A percentile compares a stretch with the other conserved stretches of the same genome.
Evolutionary conservation across 1,140 invertebrate genomes (phyloP).

Genomic region (Drosophila elegans): DNA sequence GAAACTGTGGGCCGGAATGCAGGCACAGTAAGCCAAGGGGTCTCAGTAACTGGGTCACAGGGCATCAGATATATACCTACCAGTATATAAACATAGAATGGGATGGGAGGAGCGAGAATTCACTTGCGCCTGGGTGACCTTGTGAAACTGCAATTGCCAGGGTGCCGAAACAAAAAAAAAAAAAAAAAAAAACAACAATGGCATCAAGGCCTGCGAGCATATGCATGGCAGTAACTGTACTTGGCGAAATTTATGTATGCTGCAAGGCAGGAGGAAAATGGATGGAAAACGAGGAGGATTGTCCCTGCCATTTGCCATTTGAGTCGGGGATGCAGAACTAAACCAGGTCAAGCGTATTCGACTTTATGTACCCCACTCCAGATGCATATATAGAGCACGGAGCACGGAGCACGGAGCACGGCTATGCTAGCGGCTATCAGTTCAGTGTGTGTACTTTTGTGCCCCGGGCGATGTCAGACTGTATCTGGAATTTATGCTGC

Average conservation of each 20-base stretch:
- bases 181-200: constrained; percentile 37
- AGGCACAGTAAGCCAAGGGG: constrained; percentile 46
- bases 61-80: constrained; percentile 19
- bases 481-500: constrained; percentile 48
- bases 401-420: background rate
- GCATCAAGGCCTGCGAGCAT: constrained; percentile 59
- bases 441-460: background rate
- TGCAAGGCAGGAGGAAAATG: constrained; percentile 19
- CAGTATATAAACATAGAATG: constrained; percentile 5
- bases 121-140: constrained; percentile 65
- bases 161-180: constrained; percentile 58
- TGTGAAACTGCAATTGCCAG: constrained; percentile 59
- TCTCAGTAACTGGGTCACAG: constrained; percentile 52
- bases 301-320: constrained; percentile 36
- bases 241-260: constrained; percentile 68
- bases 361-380: constrained; percentile 25
- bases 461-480: constrained; percentile 10
- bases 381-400: constrained; percentile 1
- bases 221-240: constrained; percentile 75
- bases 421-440: too few relatives aligned
- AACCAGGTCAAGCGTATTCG: constrained; percentile 76
- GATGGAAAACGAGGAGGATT: constrained; percentile 4
- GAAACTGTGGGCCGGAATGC: constrained; percentile 54
- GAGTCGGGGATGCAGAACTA: constrained; percentile 55
- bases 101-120: constrained; percentile 12